These are phyloP conservation scores for Sarotherodon lohbergeri DNA, from an alignment of 2,113 vertebrate genomes.

Conservation along the genomic window DNA sequence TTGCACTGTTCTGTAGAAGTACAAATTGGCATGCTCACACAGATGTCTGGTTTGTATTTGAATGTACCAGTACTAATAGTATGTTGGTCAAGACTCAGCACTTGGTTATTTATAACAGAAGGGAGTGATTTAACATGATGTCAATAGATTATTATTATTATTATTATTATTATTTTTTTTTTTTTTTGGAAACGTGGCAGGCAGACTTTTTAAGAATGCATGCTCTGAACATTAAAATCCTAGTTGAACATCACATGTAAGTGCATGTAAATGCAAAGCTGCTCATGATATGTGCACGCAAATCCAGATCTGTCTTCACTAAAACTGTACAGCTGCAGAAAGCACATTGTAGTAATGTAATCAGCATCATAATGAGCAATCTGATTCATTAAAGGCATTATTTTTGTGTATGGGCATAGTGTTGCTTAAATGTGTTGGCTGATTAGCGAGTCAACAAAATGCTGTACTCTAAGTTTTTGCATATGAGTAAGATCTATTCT, in stretches of 20 bases:
- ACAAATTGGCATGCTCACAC: constrained; percentile 59
- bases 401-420: constrained; percentile 59
- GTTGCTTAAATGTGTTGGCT: constrained; percentile 58
- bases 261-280: constrained; percentile 68
- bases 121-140: constrained; percentile 48
- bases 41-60: constrained; percentile 64
- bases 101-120: constrained; percentile 70
- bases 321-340: constrained; percentile 50
- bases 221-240: constrained; percentile 39
- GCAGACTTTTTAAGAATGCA: constrained; percentile 48
- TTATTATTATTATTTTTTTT: background rate
- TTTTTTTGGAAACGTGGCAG: constrained; percentile 46
- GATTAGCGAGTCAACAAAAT: constrained; percentile 12
- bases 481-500: constrained; percentile 41
- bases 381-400: constrained; percentile 58
- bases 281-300: constrained; percentile 48
- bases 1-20: constrained; percentile 70
- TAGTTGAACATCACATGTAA: constrained; percentile 39
- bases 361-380: constrained; percentile 13
- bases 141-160: constrained; percentile 19
- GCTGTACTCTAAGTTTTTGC: constrained; percentile 39
- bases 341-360: constrained; percentile 29
- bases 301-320: constrained; percentile 33
- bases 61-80: constrained; percentile 70
- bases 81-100: constrained; percentile 53